Percentiles rank a stretch among this genome's conserved stretches.
Evolutionary conservation across 2,797 vertebrate species (phyloP).

Genomic region (Lacerta agilis): DNA sequence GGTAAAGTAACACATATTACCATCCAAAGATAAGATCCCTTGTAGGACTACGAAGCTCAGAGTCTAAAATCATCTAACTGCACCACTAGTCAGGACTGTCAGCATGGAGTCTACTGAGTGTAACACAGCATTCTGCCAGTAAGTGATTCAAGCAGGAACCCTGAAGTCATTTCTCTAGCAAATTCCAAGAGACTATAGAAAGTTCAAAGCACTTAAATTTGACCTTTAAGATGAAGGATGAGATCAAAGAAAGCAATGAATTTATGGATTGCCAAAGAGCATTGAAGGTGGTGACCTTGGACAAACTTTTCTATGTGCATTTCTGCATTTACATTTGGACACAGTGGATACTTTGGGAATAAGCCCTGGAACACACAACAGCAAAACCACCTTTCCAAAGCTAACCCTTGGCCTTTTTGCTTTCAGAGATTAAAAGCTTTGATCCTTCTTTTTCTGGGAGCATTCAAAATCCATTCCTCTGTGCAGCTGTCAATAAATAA

Average conservation of each 20-base stretch:
- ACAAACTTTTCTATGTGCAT: constrained; percentile 28
- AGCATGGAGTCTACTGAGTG: background rate
- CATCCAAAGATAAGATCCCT: no score
- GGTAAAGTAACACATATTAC: no score
- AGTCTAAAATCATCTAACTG: no score
- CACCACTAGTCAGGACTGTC: no score
- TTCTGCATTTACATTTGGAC: constrained; percentile 13
- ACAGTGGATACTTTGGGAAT: background rate
- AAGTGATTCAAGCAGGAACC: constrained; percentile 41
- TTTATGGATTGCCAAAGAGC: constrained; percentile 41
- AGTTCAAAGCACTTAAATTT: constrained; percentile 51
- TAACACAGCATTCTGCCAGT: constrained; percentile 14
- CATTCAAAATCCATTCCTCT: background rate
- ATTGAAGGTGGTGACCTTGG: constrained; percentile 27
- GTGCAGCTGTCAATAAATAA: constrained; percentile 13
- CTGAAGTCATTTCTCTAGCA: constrained; percentile 47
- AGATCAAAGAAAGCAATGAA: constrained; percentile 25
- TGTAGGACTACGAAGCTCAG: no score
- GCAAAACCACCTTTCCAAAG: constrained; percentile 22
- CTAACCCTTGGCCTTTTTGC: constrained; percentile 21
- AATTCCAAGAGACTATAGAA: constrained; percentile 34
- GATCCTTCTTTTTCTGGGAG: constrained; percentile 19
- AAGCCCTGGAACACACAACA: background rate
- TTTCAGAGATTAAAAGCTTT: constrained; percentile 21
- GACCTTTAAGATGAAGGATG: constrained; percentile 55